Evolutionary conservation across 2,113 vertebrate genomes (phyloP).

Genomic region (Hassar affinis): DNA sequence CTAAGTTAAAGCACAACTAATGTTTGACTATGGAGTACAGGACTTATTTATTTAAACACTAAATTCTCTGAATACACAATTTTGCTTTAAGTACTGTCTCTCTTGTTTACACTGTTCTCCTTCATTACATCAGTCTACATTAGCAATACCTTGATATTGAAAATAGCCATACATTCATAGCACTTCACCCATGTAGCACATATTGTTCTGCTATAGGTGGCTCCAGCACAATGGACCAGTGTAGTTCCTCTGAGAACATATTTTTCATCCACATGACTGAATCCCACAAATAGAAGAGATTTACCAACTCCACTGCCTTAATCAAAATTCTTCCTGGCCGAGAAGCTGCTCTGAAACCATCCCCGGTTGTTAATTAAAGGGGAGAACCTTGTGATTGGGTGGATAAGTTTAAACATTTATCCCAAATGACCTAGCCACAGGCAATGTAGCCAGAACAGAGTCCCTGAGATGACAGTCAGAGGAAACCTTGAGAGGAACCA

Average conservation of each 20-base stretch:
- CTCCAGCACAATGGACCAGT: neutral
- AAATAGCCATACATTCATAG: neutral
- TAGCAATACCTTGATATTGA: constrained; percentile 6
- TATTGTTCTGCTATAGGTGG: neutral
- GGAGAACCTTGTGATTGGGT: neutral
- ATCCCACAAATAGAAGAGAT: constrained; percentile 9
- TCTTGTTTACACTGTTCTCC: constrained; percentile 6
- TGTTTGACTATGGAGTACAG: neutral
- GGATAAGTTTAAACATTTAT: too few relatives aligned
- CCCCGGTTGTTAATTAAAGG: too few relatives aligned
- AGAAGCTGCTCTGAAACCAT: constrained; percentile 20
- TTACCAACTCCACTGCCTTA: neutral
- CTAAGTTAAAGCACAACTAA: neutral
- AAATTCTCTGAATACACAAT: neutral
- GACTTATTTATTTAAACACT: neutral
- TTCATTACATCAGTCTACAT: neutral
- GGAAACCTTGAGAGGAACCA: too few relatives aligned
- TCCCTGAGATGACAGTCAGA: too few relatives aligned
- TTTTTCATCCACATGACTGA: constrained; percentile 25
- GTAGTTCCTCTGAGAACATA: constrained; percentile 4
- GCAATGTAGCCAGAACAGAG: too few relatives aligned
- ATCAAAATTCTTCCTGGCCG: constrained; percentile 4
- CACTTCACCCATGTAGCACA: neutral
- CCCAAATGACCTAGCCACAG: too few relatives aligned
- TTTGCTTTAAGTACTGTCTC: constrained; percentile 1